These are phyloP conservation scores for Sarcoramphus papa DNA, from an alignment of 2,797 vertebrate genomes.

Conservation along the genomic window DNA sequence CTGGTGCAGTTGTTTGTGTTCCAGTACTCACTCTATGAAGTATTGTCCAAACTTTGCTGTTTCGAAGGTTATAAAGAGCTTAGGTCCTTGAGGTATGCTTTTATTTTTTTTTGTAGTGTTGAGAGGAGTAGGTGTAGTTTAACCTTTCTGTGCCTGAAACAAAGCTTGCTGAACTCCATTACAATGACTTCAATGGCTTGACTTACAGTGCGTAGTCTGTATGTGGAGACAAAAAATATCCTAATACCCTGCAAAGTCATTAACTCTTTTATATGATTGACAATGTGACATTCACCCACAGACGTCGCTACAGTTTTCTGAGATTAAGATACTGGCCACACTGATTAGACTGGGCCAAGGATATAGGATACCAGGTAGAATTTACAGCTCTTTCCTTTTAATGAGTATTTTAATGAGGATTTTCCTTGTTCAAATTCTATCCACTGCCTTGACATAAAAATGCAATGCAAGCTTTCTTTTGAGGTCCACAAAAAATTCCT, in stretches of 20 bases:
- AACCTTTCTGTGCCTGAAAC: not conserved
- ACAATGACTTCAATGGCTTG: not conserved
- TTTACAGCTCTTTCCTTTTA: not conserved
- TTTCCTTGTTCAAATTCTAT: not conserved
- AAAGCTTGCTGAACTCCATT: not conserved
- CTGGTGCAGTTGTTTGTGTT: not conserved
- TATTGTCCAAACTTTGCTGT: not conserved
- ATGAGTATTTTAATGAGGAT: not conserved
- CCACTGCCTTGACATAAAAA: not conserved
- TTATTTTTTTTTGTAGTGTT: not conserved
- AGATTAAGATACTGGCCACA: not conserved
- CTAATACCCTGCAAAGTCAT: not conserved
- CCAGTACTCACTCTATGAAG: not conserved
- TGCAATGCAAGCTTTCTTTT: not conserved
- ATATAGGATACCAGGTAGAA: not conserved
- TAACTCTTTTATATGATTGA: not conserved
- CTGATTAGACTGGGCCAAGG: not conserved
- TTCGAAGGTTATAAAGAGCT: not conserved
- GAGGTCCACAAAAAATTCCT: not conserved
- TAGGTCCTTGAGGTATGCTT: not conserved
- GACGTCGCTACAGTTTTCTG: not conserved
- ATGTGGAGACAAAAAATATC: not conserved
- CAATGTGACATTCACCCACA: not conserved
- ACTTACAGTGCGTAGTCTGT: not conserved
- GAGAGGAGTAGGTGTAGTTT: not conserved